These are phyloP conservation scores for Schizopygopsis pylzovi DNA, from an alignment of 2,797 vertebrate species.

Conservation along the genomic window DNA sequence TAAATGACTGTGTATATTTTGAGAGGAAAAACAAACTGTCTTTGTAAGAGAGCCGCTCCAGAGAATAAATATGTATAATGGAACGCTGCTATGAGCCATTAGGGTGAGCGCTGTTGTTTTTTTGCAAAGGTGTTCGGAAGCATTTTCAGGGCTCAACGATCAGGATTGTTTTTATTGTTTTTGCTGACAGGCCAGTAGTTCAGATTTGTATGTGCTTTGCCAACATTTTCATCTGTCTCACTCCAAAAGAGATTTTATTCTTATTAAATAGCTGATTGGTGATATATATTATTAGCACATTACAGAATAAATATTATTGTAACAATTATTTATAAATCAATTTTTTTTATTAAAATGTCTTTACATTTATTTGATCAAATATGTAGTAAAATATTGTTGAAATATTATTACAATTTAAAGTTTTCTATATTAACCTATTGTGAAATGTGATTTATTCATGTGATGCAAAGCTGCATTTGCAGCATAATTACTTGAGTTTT, in stretches of 20 bases:
- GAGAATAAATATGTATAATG: conserved; percentile 17
- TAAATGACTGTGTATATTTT: conserved; percentile 17
- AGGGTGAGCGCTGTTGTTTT: background rate
- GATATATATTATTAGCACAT: background rate
- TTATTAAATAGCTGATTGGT: background rate
- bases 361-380: no score
- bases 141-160: background rate
- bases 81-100: conserved; percentile 29
- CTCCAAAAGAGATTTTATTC: background rate
- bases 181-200: background rate
- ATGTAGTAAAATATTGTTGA: background rate
- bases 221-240: background rate
- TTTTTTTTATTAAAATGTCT: background rate
- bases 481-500: background rate
- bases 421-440: background rate
- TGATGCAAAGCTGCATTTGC: background rate
- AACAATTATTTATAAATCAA: background rate
- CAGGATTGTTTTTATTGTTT: background rate
- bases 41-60: conserved; percentile 27
- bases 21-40: conserved; percentile 18
- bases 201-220: background rate
- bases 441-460: background rate
- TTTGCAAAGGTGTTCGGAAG: background rate
- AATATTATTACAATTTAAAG: background rate
- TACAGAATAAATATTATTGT: background rate